Percentiles rank a stretch among this genome's conserved stretches.
phyloP scores from a whole-genome alignment of 2,888 invertebrate species.

The Cantharis nigra region DNA sequence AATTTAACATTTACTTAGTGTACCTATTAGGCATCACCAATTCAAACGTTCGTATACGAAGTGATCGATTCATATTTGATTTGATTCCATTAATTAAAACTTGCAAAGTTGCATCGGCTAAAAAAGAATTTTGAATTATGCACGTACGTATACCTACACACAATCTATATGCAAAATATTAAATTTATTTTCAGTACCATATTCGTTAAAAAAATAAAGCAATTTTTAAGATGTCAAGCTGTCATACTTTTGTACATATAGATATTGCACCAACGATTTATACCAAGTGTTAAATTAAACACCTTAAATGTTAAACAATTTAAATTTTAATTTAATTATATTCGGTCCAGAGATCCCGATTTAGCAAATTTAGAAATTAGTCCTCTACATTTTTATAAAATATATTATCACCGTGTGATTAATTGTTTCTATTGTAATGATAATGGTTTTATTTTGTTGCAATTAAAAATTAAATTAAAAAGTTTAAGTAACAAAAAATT shows the following conservation, averaged over 20 bases:
- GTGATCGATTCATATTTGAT: not conserved
- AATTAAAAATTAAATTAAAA: not conserved
- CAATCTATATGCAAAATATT: slow-evolving; percentile 11
- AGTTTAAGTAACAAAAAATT: not conserved
- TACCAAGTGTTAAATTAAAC: not conserved
- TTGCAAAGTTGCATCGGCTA: not conserved
- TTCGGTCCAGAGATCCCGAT: not conserved
- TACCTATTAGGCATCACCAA: not conserved
- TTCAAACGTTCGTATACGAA: no score
- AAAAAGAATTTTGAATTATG: not conserved
- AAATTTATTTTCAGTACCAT: not conserved
- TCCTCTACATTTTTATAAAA: not conserved
- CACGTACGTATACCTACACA: not conserved
- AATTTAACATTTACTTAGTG: not conserved
- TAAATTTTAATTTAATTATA: not conserved
- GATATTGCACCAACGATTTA: not conserved
- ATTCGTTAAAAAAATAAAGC: not conserved
- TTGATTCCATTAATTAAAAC: not conserved
- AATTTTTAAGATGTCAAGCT: not conserved
- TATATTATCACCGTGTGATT: not conserved
- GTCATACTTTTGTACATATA: not conserved
- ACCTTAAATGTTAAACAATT: not conserved
- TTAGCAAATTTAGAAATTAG: not conserved
- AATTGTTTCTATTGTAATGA: not conserved
- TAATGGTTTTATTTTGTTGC: not conserved